A percentile compares a stretch with the other conserved stretches of the same genome.
Conservation (phyloP, 2,113 vertebrate species). For the Delphinus delphis region DNA sequence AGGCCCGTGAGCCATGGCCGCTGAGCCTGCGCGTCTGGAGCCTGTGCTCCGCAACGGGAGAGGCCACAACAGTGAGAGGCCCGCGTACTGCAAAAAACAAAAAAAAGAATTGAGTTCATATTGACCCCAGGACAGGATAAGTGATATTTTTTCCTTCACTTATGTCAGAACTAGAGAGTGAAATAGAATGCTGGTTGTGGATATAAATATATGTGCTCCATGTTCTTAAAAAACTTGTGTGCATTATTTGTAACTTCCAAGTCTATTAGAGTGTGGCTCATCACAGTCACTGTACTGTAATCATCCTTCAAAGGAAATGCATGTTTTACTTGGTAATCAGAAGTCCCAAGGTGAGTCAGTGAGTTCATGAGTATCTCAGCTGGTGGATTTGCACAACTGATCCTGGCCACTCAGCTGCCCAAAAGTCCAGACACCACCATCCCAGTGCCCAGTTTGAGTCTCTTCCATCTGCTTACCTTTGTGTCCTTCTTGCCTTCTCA, state of each 20-base stretch:
- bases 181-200: neutral
- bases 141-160: neutral
- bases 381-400: neutral
- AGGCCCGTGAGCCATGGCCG: no score
- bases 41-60: no score
- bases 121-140: neutral
- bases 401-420: neutral
- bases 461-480: neutral
- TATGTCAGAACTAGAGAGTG: constrained; percentile 10
- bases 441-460: neutral
- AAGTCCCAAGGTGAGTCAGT: neutral
- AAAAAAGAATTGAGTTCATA: neutral
- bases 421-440: neutral
- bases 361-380: neutral
- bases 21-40: no score
- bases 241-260: neutral
- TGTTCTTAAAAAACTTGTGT: neutral
- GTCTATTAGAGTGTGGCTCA: neutral
- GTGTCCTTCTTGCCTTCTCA: neutral
- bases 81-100: no score
- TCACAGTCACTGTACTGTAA: neutral
- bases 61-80: no score
- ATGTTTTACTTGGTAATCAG: constrained; percentile 1
- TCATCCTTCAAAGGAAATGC: constrained; percentile 30
- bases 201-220: neutral